Conservation (phyloP, 2,113 vertebrate genomes). For the Sphaerodactylus townsendi region DNA sequence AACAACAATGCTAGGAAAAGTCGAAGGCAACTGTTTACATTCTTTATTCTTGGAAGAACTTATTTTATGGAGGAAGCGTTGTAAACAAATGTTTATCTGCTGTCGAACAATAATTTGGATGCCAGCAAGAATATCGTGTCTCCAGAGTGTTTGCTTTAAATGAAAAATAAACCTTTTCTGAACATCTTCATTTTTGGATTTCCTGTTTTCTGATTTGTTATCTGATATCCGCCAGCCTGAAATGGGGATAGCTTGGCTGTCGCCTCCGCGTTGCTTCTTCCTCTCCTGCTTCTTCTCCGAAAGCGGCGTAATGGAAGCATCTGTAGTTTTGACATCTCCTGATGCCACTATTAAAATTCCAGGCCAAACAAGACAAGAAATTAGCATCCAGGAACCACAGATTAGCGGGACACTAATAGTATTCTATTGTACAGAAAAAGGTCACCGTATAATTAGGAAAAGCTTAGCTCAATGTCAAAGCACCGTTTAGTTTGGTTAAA, state of each 20-base stretch:
- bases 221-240: background rate
- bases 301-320: conserved; percentile 6
- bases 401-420: background rate
- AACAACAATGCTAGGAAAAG: too few species aligned
- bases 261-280: background rate
- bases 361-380: background rate
- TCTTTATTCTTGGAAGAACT: too few species aligned
- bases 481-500: background rate
- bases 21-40: too few species aligned
- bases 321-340: background rate
- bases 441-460: background rate
- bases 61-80: background rate
- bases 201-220: background rate
- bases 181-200: background rate
- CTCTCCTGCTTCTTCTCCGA: background rate
- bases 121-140: background rate
- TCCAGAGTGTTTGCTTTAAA: background rate
- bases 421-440: background rate
- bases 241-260: background rate
- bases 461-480: background rate
- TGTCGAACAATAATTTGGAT: background rate
- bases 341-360: conserved; percentile 25
- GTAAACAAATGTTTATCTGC: background rate
- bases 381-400: background rate
- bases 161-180: too few species aligned